phyloP scores from a whole-genome alignment of 2,113 vertebrate genomes.

The Zosterops hypoxanthus region DNA sequence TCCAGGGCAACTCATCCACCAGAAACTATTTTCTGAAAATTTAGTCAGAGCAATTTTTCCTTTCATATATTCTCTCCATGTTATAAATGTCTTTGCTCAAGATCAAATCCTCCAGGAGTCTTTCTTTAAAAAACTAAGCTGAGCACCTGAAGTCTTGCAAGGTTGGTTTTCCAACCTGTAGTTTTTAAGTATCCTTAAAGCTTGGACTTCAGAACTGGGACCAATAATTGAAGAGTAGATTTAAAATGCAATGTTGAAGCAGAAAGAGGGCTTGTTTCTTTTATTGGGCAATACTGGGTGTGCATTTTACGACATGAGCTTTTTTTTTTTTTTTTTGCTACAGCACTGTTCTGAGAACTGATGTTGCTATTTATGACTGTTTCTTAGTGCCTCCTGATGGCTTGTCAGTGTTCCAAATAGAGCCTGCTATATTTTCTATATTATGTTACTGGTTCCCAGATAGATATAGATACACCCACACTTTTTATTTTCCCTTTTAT shows the following conservation, averaged over 20 bases:
- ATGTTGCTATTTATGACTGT: not conserved
- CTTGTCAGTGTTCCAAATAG: not conserved
- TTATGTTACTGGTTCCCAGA: not conserved
- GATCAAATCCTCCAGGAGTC: not conserved
- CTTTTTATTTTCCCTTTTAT: not conserved
- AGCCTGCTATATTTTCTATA: not conserved
- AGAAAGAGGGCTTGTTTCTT: not conserved
- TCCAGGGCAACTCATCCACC: not conserved
- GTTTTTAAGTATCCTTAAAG: not conserved
- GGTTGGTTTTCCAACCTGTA: not conserved
- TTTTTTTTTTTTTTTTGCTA: rapidly evolving
- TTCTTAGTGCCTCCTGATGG: not conserved
- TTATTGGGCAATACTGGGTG: not conserved
- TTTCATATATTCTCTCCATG: not conserved
- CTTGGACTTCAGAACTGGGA: not conserved
- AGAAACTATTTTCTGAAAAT: not conserved
- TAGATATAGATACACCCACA: not conserved
- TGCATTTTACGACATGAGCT: not conserved
- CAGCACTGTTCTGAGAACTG: not conserved
- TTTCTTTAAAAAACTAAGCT: not conserved
- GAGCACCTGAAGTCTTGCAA: not conserved
- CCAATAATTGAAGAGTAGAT: not conserved
- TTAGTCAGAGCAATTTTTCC: not conserved
- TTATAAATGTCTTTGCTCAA: not conserved
- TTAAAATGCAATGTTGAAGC: not conserved